A percentile compares a stretch with the other conserved stretches of the same genome.
These are phyloP conservation scores for Oncopeltus fasciatus DNA, from an alignment of 1,140 invertebrate species.

Conservation along the genomic window DNA sequence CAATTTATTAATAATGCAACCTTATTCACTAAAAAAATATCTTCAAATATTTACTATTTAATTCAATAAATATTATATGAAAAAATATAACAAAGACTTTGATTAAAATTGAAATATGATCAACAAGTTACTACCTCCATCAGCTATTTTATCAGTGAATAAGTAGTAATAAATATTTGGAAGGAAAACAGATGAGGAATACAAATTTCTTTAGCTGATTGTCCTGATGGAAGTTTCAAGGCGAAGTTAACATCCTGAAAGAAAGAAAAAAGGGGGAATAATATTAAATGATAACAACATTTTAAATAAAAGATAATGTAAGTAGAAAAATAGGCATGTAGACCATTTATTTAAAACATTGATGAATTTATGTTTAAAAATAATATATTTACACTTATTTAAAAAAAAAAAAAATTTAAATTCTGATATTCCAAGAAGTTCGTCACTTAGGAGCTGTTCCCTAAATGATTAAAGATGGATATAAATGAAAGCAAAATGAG, in stretches of 20 bases:
- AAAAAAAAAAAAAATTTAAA: too few species aligned
- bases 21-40: conserved; percentile 14
- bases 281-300: background rate
- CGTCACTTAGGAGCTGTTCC: too few species aligned
- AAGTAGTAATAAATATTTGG: conserved; percentile 7
- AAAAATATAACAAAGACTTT: conserved; percentile 15
- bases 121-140: conserved; percentile 1
- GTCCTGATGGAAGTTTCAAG: conserved; percentile 8
- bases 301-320: background rate
- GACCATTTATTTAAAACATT: too few species aligned
- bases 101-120: conserved; percentile 6
- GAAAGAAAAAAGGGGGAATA: background rate
- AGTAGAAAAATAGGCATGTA: too few species aligned
- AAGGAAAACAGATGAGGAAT: conserved; percentile 5
- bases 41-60: background rate
- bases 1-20: background rate
- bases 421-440: too few species aligned
- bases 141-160: background rate
- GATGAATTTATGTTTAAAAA: too few species aligned
- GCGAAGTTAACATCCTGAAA: conserved; percentile 15
- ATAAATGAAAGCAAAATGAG: too few species aligned
- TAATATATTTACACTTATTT: too few species aligned
- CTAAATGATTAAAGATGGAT: too few species aligned
- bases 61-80: conserved; percentile 4
- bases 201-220: conserved; percentile 5